Base-by-base conservation (phyloP, 2,797 vertebrate genomes). In the Peromyscus attwateri region DNA sequence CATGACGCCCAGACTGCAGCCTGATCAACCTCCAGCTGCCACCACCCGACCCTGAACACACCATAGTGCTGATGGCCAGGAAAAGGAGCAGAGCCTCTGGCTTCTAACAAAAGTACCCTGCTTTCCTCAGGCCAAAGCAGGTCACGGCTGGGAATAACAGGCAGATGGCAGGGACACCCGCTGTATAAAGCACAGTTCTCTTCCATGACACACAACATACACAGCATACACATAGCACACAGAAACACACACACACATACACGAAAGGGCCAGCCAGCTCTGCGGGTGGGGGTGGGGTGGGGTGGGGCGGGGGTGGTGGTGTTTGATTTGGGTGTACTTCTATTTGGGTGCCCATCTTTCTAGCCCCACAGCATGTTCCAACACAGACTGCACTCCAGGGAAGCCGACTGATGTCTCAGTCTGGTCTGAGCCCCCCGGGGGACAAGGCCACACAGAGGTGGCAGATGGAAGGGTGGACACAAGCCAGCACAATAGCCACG, bases 91-190 rank as follows among this genome's bases (percentile, higher is more conserved):
- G 64, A 68, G 31, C 55, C 94, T 37, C 0, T 17, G 11, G 23
- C 8, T 40, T 87, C 75, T 13, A 3, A 75, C 1, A 6, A 77
- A n/a, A 64, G 31, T 27, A 96, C 97, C 0, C 89, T 84, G 97
- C 96, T 82, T 97, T 87, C 82, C 37, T 5, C 27, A 97, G 95
- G 8, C 96, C 96, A 94, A 89, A 66, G 97, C 97, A 43, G 43
- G 95, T 93, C 94, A 97, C 92, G 13, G 96, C 97, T 98, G 13
- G 83, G 87, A 34, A n/a, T 40, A 46, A 49, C 16, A 23, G 2
- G 16, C 71, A 92, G 81, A 73, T 1, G 37, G 37, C 55, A 43
- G 43, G 37, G 19, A 43, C 79, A 73, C 52, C 37, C 23, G 23
- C 68, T 31, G 34, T 29, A 7, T 17, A 66, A 40, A 4, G 57